Base-by-base conservation (phyloP, 2,888 invertebrate genomes). In the Leucoma salicis region DNA sequence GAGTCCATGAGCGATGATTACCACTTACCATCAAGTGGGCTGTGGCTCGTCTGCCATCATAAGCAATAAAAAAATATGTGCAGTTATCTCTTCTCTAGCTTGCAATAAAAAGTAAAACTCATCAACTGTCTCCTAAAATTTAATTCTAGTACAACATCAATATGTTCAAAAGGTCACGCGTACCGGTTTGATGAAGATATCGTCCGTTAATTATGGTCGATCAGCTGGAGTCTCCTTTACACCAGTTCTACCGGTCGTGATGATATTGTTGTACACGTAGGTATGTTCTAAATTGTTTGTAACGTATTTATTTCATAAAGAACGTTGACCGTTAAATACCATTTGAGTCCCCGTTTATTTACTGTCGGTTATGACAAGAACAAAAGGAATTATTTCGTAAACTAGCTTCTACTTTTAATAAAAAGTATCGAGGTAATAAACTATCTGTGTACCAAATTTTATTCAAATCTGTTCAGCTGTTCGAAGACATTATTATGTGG, bases 121-220 rank as follows among this genome's bases (percentile, higher is more conserved):
- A 4, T 11, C n/a, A 12, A 11, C 42, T 49, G 45, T 47, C 47
- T 44, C 25, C 8, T 44, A 34, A 41, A 28, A 29, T 31, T 27
- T 13, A 41, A 52, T 57, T 61, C 46, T 50, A 40, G 39, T 40
- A 35, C 42, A 52, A 48, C 55, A 42, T 54, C 54, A 53, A 61
- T 46, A 54, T 56, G 50, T 62, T 52, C 42, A 28, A 66, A 71
- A 72, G 69, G 71, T 67, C 70, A 60, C 31, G 15, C 16, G 18
- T 38, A 66, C 70, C 66, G 65, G 66, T 68, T 42, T 41, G 47
- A 46, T 47, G 37, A 47, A 55, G 43, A 57, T 46, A 54, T 18
- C 35, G 71, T 72, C 79, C 78, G 79, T 79, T 79, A 69, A 51
- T 43, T 39, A 34, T 31, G 34, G 68, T 70, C 70, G 60, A 73